phyloP scores from a whole-genome alignment of 2,888 invertebrate genomes.

The Allygus modestus region DNA sequence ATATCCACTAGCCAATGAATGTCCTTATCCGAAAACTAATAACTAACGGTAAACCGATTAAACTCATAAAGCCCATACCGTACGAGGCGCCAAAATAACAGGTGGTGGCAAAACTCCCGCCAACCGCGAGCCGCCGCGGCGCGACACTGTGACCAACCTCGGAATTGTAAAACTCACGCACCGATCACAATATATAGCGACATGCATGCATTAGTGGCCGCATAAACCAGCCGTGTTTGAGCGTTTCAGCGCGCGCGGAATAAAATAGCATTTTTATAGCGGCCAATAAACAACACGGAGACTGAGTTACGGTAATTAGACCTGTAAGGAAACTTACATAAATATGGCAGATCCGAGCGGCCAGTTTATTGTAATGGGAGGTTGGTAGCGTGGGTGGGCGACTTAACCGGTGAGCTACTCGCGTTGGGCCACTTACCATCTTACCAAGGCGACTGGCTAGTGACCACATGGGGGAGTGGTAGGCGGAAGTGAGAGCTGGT shows the following conservation, averaged over 20 bases:
- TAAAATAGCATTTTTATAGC: constrained; percentile 59
- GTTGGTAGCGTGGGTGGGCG: constrained; percentile 45
- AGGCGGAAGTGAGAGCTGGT: too few species aligned
- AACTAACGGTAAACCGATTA: neutral
- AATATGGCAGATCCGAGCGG: constrained; percentile 54
- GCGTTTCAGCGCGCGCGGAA: constrained; percentile 57
- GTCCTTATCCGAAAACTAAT: too few species aligned
- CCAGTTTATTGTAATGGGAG: constrained; percentile 53
- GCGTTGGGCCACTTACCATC: constrained; percentile 16
- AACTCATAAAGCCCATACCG: neutral
- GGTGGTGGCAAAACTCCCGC: constrained; percentile 11
- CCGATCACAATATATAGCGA: constrained; percentile 45
- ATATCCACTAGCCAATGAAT: too few species aligned
- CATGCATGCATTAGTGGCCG: constrained; percentile 39
- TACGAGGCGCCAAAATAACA: constrained; percentile 19
- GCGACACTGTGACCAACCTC: constrained; percentile 42
- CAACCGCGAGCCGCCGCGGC: neutral
- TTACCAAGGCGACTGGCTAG: neutral
- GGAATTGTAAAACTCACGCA: constrained; percentile 43
- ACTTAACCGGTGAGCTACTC: constrained; percentile 40
- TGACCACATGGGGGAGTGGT: too few species aligned
- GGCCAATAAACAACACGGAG: constrained; percentile 51
- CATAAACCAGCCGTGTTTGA: constrained; percentile 57
- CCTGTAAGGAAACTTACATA: constrained; percentile 57
- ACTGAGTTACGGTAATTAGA: constrained; percentile 62